A percentile compares a stretch with the other conserved stretches of the same genome.
Conservation (phyloP, 2,113 vertebrate genomes). For the Lipotes vexillifer region DNA sequence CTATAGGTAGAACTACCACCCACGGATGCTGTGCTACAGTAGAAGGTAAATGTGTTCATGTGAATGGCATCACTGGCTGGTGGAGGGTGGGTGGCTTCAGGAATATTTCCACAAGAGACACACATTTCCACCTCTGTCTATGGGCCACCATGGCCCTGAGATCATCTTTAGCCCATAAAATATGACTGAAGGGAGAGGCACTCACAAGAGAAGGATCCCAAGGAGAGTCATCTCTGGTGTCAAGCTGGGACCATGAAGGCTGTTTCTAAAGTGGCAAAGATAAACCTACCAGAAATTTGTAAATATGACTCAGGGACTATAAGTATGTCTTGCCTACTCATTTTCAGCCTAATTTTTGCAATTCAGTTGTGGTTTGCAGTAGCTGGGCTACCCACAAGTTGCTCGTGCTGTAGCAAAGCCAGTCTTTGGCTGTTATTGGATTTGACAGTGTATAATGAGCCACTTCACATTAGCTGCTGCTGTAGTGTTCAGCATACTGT, state of each 20-base stretch:
- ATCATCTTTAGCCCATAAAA: background rate
- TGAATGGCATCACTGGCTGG: background rate
- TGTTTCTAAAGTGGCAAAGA: constrained; percentile 11
- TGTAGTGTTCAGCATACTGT: background rate
- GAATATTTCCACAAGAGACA: background rate
- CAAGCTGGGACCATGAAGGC: background rate
- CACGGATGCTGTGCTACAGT: rapidly evolving
- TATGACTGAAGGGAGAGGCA: background rate
- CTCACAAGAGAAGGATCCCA: background rate
- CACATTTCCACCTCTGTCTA: background rate
- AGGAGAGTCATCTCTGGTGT: background rate
- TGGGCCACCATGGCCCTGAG: background rate
- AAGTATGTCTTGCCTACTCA: background rate
- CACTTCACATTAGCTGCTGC: background rate
- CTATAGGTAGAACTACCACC: background rate
- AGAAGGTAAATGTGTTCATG: background rate
- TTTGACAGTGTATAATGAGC: constrained; percentile 56
- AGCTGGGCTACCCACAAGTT: constrained; percentile 11
- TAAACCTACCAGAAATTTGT: constrained; percentile 2
- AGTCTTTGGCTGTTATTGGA: background rate
- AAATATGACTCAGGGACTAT: background rate
- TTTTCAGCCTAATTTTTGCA: background rate
- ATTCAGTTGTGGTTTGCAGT: background rate
- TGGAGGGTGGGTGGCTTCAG: background rate
- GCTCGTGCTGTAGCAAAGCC: background rate